A percentile compares a stretch with the other conserved stretches of the same genome.
phyloP scores from a whole-genome alignment of 1,140 invertebrate species.

The Dysdera silvatica region DNA sequence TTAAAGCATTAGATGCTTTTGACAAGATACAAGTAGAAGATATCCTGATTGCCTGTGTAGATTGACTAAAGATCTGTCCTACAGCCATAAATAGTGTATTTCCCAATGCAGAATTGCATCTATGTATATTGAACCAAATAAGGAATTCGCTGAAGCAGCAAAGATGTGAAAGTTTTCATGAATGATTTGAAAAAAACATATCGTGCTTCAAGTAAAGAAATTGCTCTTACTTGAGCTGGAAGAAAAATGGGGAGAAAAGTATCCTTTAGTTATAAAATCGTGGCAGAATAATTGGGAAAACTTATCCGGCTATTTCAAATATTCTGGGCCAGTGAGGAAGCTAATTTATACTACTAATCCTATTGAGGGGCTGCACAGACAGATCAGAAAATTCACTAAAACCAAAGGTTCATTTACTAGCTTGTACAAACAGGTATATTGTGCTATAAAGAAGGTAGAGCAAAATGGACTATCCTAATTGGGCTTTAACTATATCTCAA shows the following conservation, averaged over 20 bases:
- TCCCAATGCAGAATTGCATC: no score
- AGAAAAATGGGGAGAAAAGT: neutral
- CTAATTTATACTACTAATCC: neutral
- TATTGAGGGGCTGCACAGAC: neutral
- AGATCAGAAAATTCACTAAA: slow-evolving; percentile 4
- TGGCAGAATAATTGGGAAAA: no score
- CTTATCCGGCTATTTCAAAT: neutral
- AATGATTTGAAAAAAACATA: slow-evolving; percentile 5
- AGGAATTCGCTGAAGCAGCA: neutral
- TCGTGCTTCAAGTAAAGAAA: slow-evolving; percentile 2
- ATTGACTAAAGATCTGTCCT: no score
- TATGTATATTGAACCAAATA: slow-evolving; percentile 11
- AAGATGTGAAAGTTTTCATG: slow-evolving; percentile 5
- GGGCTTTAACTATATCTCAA: slow-evolving; percentile 9
- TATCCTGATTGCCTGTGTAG: no score
- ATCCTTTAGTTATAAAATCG: no score
- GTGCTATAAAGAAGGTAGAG: slow-evolving; percentile 8
- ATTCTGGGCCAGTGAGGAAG: neutral
- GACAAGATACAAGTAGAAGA: slow-evolving; percentile 2
- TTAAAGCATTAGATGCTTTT: slow-evolving; percentile 14
- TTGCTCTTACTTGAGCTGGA: slow-evolving; percentile 1
- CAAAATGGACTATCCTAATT: slow-evolving; percentile 3
- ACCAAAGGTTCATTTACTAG: slow-evolving; percentile 6
- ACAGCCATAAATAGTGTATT: no score
- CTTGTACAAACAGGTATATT: slow-evolving; percentile 9